A percentile compares a stretch with the other conserved stretches of the same genome.
These are phyloP conservation scores for Neoarius graeffei DNA, from an alignment of 2,113 vertebrate species.

Conservation along the genomic window DNA sequence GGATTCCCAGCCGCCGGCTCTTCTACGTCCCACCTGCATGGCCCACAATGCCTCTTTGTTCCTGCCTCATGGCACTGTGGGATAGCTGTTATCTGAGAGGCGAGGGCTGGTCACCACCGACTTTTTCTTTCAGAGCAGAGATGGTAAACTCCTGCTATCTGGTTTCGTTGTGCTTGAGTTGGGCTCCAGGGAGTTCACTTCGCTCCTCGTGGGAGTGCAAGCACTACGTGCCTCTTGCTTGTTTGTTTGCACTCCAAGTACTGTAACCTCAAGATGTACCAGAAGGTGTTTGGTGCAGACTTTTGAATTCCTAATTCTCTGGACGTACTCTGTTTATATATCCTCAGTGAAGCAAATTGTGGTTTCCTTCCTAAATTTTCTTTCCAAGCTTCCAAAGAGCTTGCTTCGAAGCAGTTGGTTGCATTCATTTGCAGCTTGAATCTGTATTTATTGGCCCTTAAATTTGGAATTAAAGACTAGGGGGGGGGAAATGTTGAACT, in stretches of 20 bases:
- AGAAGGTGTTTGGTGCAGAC: background rate
- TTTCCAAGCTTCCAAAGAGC: background rate
- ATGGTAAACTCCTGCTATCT: slow-evolving; percentile 55
- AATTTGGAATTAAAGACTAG: too few relatives aligned
- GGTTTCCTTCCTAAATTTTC: background rate
- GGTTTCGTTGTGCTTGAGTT: slow-evolving; percentile 43
- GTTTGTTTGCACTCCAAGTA: slow-evolving; percentile 29
- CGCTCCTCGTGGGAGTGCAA: slow-evolving; percentile 22
- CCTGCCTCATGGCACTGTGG: slow-evolving; percentile 57
- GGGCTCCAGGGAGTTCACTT: slow-evolving; percentile 39
- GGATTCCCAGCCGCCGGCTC: slow-evolving; percentile 50
- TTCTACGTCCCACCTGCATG: slow-evolving; percentile 67
- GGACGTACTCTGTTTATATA: too few relatives aligned
- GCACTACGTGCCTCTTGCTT: slow-evolving; percentile 34
- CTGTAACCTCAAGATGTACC: slow-evolving; percentile 6
- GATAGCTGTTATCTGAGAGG: slow-evolving; percentile 72
- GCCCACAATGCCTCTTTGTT: slow-evolving; percentile 73
- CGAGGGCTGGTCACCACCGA: slow-evolving; percentile 61
- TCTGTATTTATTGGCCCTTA: background rate
- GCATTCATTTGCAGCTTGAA: background rate
- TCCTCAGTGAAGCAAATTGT: background rate
- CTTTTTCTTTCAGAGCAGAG: slow-evolving; percentile 55
- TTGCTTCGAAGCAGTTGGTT: background rate
- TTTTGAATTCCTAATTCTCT: background rate
- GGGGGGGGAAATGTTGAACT: background rate